These are phyloP conservation scores for Mesorhabditis belari DNA, from an alignment of 2,888 invertebrate genomes.

Conservation along the genomic window DNA sequence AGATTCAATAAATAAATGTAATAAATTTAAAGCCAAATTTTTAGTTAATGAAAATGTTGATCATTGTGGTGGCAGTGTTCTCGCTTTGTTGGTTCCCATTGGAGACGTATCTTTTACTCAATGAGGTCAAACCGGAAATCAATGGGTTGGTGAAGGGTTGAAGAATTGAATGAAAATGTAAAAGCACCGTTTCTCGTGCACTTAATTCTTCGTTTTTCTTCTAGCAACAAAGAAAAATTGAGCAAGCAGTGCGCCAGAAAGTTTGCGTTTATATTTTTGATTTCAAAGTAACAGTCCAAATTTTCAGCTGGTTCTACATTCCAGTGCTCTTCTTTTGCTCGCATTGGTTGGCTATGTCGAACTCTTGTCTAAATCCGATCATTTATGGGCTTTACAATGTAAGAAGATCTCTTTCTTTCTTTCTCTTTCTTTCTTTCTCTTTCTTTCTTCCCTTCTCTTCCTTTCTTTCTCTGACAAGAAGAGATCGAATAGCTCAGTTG, in stretches of 20 bases:
- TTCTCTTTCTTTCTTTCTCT: neutral
- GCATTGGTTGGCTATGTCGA: conserved; percentile 73
- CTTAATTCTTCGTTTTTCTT: too few relatives aligned
- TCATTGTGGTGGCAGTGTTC: conserved; percentile 57
- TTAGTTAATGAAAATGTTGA: conserved; percentile 49
- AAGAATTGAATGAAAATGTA: neutral
- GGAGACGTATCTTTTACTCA: conserved; percentile 56
- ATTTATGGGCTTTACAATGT: conserved; percentile 84
- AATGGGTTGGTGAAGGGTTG: too few relatives aligned
- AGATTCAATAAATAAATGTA: neutral
- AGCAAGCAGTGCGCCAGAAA: too few relatives aligned
- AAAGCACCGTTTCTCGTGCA: neutral
- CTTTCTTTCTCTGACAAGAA: neutral
- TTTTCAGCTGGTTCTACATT: conserved; percentile 70
- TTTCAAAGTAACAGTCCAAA: too few relatives aligned
- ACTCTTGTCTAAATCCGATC: conserved; percentile 81
- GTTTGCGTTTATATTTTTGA: neutral
- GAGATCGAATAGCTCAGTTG: too few relatives aligned
- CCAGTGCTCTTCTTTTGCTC: conserved; percentile 79
- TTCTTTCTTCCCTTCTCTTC: neutral
- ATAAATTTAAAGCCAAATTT: conserved; percentile 8
- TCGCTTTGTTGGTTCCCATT: conserved; percentile 58
- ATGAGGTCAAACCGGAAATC: conserved; percentile 34
- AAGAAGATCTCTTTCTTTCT: conserved; percentile 54
- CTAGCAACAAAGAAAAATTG: too few relatives aligned